Conservation (phyloP, 92 coral and sea anemone species). For the Scolanthus callimorphus region DNA sequence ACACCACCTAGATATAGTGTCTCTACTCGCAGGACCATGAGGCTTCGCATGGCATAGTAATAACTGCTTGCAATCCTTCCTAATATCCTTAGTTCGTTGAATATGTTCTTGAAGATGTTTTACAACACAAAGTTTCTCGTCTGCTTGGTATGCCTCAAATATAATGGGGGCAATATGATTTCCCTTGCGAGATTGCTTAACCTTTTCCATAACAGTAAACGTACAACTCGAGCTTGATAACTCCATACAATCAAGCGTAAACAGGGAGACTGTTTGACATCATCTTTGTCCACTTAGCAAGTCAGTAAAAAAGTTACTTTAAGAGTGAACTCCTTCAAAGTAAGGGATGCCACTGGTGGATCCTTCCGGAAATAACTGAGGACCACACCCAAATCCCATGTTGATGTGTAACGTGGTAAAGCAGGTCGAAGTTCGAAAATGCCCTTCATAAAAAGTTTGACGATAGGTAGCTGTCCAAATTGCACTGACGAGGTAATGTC, state of each 20-base stretch:
- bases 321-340: conserved; percentile 21
- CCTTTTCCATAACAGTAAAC: too few relatives aligned
- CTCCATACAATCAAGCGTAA: conserved; percentile 13
- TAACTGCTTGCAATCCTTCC: too few relatives aligned
- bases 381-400: too few relatives aligned
- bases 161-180: too few relatives aligned
- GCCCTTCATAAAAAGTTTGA: conserved; percentile 48
- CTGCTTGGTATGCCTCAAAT: too few relatives aligned
- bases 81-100: too few relatives aligned
- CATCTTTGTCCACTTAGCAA: conserved; percentile 32
- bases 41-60: too few relatives aligned
- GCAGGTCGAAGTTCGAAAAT: conserved; percentile 40
- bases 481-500: conserved; percentile 6
- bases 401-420: conserved; percentile 35
- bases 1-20: too few relatives aligned
- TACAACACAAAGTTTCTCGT: too few relatives aligned
- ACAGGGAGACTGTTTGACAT: conserved; percentile 24
- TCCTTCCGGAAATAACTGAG: conserved; percentile 21
- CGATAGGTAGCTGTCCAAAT: conserved; percentile 49
- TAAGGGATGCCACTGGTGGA: background rate
- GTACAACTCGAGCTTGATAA: conserved; percentile 2
- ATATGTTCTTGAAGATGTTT: too few relatives aligned
- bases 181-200: too few relatives aligned
- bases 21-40: too few relatives aligned
- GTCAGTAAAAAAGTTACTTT: conserved; percentile 19